Percentiles rank a stretch among this genome's conserved stretches.
phyloP scores from a whole-genome alignment of 1,140 invertebrate genomes.

The Cyrtorhinus lividipennis region DNA sequence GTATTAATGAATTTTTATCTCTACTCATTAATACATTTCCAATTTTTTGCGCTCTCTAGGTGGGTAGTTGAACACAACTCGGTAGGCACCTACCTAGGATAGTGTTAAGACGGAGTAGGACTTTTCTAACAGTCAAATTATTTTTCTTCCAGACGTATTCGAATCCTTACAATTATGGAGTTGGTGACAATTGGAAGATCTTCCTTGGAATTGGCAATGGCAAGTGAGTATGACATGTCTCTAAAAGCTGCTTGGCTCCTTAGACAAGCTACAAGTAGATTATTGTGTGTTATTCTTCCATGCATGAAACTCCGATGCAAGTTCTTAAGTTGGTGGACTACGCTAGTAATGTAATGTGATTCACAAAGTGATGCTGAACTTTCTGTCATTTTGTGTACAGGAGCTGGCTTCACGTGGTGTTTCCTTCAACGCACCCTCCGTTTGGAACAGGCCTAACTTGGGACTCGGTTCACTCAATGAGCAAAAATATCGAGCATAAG shows the following conservation, averaged over 20 bases:
- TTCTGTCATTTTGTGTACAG: constrained; percentile 27
- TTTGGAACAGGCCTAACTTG: constrained; percentile 64
- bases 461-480: constrained; percentile 40
- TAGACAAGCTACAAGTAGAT: background rate
- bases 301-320: too few species aligned
- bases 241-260: background rate
- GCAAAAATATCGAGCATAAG: background rate
- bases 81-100: too few species aligned
- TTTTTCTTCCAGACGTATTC: constrained; percentile 39
- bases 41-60: background rate
- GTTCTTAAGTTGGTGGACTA: too few species aligned
- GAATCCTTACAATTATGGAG: constrained; percentile 84
- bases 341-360: too few species aligned
- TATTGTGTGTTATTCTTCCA: background rate
- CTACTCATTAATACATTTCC: background rate
- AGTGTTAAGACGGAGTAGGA: too few species aligned
- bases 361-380: background rate
- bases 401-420: constrained; percentile 47
- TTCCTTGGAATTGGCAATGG: constrained; percentile 67
- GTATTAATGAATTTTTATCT: background rate
- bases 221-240: constrained; percentile 33
- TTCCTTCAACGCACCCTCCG: constrained; percentile 68
- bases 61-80: too few species aligned
- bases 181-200: constrained; percentile 68
- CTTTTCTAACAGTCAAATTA: background rate